These are phyloP conservation scores for Tribolium madens DNA, from an alignment of 1,140 invertebrate species.

Conservation along the genomic window DNA sequence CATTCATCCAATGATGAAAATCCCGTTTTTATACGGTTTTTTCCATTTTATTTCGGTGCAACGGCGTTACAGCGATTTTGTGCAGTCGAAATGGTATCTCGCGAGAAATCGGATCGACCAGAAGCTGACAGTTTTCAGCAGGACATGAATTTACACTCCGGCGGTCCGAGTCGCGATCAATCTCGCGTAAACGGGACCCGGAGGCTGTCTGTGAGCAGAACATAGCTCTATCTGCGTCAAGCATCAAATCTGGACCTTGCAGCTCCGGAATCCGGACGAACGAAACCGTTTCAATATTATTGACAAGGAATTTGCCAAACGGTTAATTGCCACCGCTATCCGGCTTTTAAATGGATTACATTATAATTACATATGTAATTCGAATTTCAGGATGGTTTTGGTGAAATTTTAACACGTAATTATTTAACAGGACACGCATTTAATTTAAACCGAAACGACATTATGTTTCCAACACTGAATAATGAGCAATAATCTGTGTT, in stretches of 20 bases:
- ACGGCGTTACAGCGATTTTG: conserved; percentile 14
- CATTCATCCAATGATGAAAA: conserved; percentile 17
- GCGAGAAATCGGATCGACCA: conserved; percentile 14
- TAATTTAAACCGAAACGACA: background rate
- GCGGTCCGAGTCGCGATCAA: conserved; percentile 45
- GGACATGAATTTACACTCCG: conserved; percentile 50
- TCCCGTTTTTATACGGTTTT: conserved; percentile 3
- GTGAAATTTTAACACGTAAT: background rate
- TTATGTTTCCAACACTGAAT: too few relatives aligned
- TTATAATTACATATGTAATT: conserved; percentile 4
- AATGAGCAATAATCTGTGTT: too few relatives aligned
- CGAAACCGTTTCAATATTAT: conserved; percentile 2
- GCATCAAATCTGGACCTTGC: conserved; percentile 4
- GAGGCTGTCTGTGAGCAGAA: conserved; percentile 33
- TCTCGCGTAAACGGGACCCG: conserved; percentile 40
- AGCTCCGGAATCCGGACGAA: conserved; percentile 12
- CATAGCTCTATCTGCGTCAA: conserved; percentile 37
- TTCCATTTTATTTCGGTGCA: conserved; percentile 11
- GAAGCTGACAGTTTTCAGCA: conserved; percentile 15
- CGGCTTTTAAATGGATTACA: conserved; percentile 18
- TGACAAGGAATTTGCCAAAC: conserved; percentile 7
- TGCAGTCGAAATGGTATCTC: conserved; percentile 11
- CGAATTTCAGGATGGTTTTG: background rate
- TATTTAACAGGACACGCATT: background rate
- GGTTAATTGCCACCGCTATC: conserved; percentile 3